These are phyloP conservation scores for Keiferia lycopersicella DNA, from an alignment of 2,888 invertebrate species.

Conservation along the genomic window DNA sequence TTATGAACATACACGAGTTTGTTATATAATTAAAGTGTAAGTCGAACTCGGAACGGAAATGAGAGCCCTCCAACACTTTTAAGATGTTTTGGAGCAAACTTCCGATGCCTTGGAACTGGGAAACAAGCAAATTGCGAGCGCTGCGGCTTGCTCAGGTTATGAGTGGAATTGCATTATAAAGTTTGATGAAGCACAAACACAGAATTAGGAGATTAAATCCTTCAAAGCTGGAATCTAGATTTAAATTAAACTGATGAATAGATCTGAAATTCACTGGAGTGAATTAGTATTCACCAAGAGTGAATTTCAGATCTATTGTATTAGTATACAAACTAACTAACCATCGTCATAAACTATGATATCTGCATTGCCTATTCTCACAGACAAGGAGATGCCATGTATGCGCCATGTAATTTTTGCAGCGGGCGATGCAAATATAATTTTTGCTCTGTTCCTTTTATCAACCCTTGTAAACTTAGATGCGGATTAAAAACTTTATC, in stretches of 20 bases:
- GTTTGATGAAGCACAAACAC: not conserved
- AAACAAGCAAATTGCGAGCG: slow-evolving; percentile 3
- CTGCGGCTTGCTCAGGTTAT: not conserved
- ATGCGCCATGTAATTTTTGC: no score
- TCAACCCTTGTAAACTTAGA: no score
- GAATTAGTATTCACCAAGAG: no score
- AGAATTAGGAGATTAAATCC: not conserved
- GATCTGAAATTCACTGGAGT: no score
- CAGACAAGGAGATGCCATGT: no score
- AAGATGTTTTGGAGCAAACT: slow-evolving; percentile 17
- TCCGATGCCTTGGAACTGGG: not conserved
- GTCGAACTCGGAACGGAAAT: not conserved
- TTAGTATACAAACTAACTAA: no score
- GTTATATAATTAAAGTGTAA: not conserved
- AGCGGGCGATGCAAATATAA: no score
- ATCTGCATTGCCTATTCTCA: no score
- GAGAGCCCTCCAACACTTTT: slow-evolving; percentile 7
- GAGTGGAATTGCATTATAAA: slow-evolving; percentile 3
- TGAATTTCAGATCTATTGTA: no score
- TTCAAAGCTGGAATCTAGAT: not conserved
- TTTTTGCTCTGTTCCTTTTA: no score
- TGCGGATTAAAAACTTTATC: no score
- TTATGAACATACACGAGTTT: not conserved
- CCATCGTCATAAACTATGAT: no score
- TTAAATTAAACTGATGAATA: not conserved